Evolutionary conservation across 2,888 invertebrate genomes (phyloP).

Genomic region (Palloptera scutellata): DNA sequence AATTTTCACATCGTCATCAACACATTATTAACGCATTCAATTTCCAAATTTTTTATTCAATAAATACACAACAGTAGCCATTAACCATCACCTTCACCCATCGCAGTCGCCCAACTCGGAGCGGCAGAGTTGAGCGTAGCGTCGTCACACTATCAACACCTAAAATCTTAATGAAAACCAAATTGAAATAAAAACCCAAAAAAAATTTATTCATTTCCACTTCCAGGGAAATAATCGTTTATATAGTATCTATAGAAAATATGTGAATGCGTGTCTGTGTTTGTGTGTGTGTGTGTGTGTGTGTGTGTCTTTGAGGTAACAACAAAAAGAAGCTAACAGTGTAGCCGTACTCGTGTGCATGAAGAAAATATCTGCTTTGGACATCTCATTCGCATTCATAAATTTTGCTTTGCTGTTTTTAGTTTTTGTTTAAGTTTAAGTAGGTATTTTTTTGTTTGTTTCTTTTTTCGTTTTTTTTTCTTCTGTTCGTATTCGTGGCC

Average conservation of each 20-base stretch:
- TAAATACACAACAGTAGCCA: conserved; percentile 23
- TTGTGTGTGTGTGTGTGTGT: not conserved
- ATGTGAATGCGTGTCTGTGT: not conserved
- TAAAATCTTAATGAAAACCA: conserved; percentile 49
- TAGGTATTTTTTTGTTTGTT: no score
- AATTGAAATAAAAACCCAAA: conserved; percentile 40
- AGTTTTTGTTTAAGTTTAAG: not conserved
- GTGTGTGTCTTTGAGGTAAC: conserved; percentile 1
- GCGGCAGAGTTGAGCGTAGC: not conserved
- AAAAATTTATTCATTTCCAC: conserved; percentile 54
- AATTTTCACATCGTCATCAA: conserved; percentile 28
- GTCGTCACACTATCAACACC: conserved; percentile 20
- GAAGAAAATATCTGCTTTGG: conserved; percentile 18
- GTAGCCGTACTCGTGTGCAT: not conserved
- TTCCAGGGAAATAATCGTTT: conserved; percentile 49
- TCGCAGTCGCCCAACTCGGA: not conserved
- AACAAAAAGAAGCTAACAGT: not conserved
- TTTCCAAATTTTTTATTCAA: conserved; percentile 7
- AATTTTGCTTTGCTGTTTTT: conserved; percentile 52
- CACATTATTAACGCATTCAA: conserved; percentile 24
- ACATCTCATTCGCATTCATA: conserved; percentile 57
- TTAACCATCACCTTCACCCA: not conserved
- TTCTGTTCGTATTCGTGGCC: conserved; percentile 20
- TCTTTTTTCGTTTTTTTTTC: no score
- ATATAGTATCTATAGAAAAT: conserved; percentile 9